A percentile compares a stretch with the other conserved stretches of the same genome.
phyloP scores from a whole-genome alignment of 2,113 vertebrate genomes.

The Alethe diademata region DNA sequence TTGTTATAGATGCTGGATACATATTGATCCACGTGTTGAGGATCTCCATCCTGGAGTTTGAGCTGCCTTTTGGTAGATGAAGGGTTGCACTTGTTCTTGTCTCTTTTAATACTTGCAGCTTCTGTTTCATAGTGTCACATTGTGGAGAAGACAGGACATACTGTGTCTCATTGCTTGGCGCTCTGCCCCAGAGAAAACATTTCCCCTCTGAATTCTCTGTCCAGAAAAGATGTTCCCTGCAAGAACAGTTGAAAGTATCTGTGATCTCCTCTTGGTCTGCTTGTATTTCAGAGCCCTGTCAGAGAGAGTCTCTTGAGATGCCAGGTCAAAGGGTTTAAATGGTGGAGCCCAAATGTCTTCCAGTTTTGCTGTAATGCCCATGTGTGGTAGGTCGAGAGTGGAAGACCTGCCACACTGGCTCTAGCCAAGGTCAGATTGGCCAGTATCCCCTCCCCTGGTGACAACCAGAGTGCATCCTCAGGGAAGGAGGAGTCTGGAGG shows the following conservation, averaged over 20 bases:
- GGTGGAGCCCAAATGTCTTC: background rate
- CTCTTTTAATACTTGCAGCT: background rate
- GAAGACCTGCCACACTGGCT: background rate
- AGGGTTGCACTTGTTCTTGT: background rate
- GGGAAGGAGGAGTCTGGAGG: background rate
- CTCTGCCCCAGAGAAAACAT: background rate
- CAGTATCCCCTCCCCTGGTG: background rate
- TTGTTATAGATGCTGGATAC: background rate
- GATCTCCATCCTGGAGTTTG: background rate
- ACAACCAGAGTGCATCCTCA: background rate
- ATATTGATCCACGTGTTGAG: background rate
- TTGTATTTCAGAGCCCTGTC: background rate
- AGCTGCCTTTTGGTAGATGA: background rate
- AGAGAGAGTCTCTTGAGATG: background rate
- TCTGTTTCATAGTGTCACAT: background rate
- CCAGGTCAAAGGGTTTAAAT: background rate
- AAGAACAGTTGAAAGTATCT: background rate
- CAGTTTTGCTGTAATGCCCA: background rate
- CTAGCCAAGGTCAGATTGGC: background rate
- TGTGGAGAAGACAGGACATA: background rate
- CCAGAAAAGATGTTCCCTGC: background rate
- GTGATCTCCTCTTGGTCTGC: background rate
- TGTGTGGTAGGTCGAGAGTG: background rate
- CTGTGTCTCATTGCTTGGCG: background rate
- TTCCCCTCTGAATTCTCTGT: background rate